Percentiles rank a stretch among this genome's conserved stretches.
These are phyloP conservation scores for Ylistrum balloti DNA, from an alignment of 1,140 invertebrate genomes.

Conservation along the genomic window DNA sequence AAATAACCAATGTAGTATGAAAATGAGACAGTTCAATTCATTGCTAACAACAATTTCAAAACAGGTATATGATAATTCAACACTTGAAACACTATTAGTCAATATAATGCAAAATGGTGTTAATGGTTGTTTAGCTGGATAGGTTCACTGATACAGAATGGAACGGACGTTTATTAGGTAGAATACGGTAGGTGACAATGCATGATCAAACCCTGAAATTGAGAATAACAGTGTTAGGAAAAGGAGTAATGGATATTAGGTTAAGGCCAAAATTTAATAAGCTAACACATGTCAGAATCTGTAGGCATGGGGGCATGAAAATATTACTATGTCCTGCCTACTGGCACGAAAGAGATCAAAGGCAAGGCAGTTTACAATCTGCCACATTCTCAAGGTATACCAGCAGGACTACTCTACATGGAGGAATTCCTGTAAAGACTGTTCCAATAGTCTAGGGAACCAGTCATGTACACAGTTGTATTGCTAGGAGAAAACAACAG, in stretches of 20 bases:
- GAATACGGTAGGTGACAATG: constrained; percentile 10
- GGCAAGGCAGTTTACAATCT: background rate
- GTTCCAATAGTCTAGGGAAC: background rate
- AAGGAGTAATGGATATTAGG: background rate
- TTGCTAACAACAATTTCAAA: too few species aligned
- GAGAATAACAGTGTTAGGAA: background rate
- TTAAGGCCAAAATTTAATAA: constrained; percentile 40
- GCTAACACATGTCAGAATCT: constrained; percentile 31
- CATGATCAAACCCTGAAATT: background rate
- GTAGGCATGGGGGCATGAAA: constrained; percentile 26
- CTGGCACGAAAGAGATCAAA: background rate
- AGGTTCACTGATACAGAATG: too few species aligned
- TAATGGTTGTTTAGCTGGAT: too few species aligned
- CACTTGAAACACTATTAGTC: too few species aligned
- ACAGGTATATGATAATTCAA: too few species aligned
- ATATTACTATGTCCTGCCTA: background rate
- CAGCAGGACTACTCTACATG: background rate
- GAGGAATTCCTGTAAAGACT: too few species aligned
- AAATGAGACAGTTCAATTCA: too few species aligned
- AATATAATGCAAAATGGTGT: too few species aligned
- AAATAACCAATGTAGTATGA: too few species aligned
- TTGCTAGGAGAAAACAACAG: background rate
- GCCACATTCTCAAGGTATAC: background rate
- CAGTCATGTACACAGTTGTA: background rate
- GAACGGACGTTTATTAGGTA: background rate